Evolutionary conservation across 2,797 vertebrate genomes (phyloP).

Genomic region (Sparus aurata): DNA sequence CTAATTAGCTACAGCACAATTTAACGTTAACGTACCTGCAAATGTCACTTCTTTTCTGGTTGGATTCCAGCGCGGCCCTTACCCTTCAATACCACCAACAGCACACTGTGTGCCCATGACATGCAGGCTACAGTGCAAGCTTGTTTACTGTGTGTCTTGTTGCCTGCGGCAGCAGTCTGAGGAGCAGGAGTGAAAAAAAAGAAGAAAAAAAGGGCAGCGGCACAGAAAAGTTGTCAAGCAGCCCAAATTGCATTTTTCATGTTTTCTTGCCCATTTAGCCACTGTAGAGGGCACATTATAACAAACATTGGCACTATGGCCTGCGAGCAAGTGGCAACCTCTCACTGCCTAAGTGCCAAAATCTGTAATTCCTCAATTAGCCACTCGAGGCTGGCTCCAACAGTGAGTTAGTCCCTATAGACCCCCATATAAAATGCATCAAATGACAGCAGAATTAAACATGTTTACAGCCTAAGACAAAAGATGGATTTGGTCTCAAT

Average conservation of each 20-base stretch:
- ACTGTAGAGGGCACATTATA: background rate
- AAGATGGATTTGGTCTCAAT: no score
- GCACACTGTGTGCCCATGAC: background rate
- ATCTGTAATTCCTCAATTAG: no score
- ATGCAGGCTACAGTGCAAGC: background rate
- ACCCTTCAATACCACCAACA: background rate
- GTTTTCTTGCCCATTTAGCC: background rate
- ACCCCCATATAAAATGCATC: no score
- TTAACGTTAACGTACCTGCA: background rate
- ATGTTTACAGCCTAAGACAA: no score
- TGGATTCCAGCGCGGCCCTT: background rate
- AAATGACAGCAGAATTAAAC: no score
- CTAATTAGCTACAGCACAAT: constrained; percentile 16
- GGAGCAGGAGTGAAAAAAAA: background rate
- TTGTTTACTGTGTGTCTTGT: background rate
- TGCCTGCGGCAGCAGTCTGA: background rate
- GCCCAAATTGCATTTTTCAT: background rate
- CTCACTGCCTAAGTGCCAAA: no score
- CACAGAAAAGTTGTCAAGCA: background rate
- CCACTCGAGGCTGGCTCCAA: no score
- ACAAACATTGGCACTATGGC: no score
- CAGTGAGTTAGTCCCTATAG: no score
- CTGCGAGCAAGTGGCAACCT: no score
- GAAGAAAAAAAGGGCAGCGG: background rate
- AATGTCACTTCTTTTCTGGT: background rate